Percentiles rank a stretch among this genome's conserved stretches.
These are phyloP conservation scores for Mus spretus DNA, from an alignment of 2,797 vertebrate genomes.

Conservation along the genomic window DNA sequence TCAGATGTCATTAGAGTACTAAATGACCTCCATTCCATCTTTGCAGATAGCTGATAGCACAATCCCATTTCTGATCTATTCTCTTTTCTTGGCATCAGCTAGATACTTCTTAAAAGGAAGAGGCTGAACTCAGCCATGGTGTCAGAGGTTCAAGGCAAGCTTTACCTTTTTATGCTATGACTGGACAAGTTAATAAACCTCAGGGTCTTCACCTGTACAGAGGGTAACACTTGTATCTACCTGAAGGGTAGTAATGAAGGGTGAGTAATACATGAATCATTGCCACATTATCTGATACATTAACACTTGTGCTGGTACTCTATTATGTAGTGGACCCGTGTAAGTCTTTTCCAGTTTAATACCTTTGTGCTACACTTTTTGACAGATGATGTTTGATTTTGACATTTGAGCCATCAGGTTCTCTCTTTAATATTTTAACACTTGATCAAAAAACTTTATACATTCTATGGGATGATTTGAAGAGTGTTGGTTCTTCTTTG, in stretches of 20 bases:
- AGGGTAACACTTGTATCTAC: background rate
- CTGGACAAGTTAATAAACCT: background rate
- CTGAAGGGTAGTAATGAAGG: background rate
- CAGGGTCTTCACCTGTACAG: background rate
- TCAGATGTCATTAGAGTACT: background rate
- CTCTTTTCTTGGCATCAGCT: background rate
- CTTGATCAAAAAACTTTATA: background rate
- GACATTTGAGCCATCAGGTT: background rate
- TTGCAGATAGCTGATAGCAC: background rate
- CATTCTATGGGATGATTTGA: background rate
- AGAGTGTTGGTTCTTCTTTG: background rate
- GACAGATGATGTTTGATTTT: background rate
- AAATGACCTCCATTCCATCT: background rate
- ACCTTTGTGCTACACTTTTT: background rate
- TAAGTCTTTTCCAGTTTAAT: background rate
- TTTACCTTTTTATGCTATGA: background rate
- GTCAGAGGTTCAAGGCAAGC: background rate
- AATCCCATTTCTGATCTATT: background rate
- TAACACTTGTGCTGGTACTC: background rate
- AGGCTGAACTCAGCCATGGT: background rate
- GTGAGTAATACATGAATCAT: background rate
- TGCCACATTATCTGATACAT: too few species aligned
- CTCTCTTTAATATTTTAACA: background rate
- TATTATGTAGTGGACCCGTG: too few species aligned
- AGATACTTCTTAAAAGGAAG: background rate